Evolutionary conservation across 1,140 invertebrate genomes (phyloP).

Genomic region (Sesamia nonagrioides): DNA sequence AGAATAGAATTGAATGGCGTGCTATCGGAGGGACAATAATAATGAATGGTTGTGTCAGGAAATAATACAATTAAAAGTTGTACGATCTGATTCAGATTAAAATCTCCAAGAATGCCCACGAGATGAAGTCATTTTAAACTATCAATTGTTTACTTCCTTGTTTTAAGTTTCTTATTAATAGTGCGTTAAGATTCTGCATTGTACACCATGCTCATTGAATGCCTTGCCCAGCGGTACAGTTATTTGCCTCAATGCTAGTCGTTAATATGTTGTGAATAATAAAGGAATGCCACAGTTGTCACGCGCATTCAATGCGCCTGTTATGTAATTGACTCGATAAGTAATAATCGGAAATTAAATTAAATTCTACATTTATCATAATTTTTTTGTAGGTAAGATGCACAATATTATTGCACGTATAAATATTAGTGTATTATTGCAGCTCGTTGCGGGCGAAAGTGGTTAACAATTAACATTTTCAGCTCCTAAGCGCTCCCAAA

Average conservation of each 20-base stretch:
- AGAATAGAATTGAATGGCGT: too few species aligned
- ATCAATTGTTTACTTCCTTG: slow-evolving; percentile 32
- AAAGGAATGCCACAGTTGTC: slow-evolving; percentile 32
- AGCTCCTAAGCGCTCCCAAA: too few species aligned
- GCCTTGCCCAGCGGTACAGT: slow-evolving; percentile 5
- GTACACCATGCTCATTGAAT: not conserved
- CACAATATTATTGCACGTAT: not conserved
- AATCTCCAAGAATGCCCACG: slow-evolving; percentile 5
- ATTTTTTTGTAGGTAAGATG: not conserved
- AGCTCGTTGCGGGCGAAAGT: too few species aligned
- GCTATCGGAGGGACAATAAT: not conserved
- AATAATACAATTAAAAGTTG: not conserved
- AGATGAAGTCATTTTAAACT: slow-evolving; percentile 25
- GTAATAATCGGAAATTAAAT: slow-evolving; percentile 33
- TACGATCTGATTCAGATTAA: slow-evolving; percentile 5
- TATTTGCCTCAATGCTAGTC: not conserved
- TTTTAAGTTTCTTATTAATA: slow-evolving; percentile 22
- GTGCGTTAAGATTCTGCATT: slow-evolving; percentile 28
- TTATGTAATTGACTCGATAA: slow-evolving; percentile 30
- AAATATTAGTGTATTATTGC: too few species aligned
- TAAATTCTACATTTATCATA: slow-evolving; percentile 6
- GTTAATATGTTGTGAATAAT: slow-evolving; percentile 13
- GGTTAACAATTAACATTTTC: too few species aligned
- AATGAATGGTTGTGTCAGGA: not conserved
- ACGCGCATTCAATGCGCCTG: slow-evolving; percentile 15